Conservation (phyloP, 1,140 invertebrate genomes). For the Megalopta genalis region DNA sequence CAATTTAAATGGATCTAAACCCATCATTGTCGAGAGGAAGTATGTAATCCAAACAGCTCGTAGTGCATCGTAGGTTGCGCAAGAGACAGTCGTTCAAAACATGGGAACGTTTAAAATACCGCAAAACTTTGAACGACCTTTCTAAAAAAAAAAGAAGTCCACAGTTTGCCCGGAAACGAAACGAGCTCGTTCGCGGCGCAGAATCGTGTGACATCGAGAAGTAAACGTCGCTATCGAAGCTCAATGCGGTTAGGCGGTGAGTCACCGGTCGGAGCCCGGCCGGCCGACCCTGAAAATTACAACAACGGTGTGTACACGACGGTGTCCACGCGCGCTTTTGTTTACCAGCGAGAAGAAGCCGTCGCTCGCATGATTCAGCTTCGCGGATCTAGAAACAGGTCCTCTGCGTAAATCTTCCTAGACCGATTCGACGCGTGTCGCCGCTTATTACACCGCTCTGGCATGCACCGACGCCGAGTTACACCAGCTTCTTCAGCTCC, state of each 20-base stretch:
- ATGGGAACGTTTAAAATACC: too few species aligned
- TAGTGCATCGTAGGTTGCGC: too few species aligned
- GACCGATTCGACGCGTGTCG: background rate
- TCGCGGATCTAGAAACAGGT: too few species aligned
- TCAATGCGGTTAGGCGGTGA: constrained; percentile 57
- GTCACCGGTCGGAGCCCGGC: constrained; percentile 44
- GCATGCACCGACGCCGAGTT: background rate
- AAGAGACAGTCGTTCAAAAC: too few species aligned
- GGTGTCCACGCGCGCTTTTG: constrained; percentile 27
- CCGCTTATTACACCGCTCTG: background rate
- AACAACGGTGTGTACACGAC: constrained; percentile 1
- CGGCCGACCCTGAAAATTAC: constrained; percentile 56
- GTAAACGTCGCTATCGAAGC: constrained; percentile 64
- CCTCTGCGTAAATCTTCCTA: too few species aligned
- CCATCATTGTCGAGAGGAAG: too few species aligned
- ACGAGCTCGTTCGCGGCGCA: background rate
- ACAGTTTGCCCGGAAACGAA: background rate
- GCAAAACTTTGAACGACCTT: too few species aligned
- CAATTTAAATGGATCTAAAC: too few species aligned
- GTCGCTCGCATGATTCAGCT: constrained; percentile 24
- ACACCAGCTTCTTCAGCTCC: too few species aligned
- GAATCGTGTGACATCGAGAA: constrained; percentile 26
- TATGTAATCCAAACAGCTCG: too few species aligned
- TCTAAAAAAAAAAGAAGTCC: too few species aligned
- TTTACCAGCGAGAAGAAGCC: constrained; percentile 6